phyloP scores from a whole-genome alignment of 1,140 invertebrate species.

The Centruroides vittatus region DNA sequence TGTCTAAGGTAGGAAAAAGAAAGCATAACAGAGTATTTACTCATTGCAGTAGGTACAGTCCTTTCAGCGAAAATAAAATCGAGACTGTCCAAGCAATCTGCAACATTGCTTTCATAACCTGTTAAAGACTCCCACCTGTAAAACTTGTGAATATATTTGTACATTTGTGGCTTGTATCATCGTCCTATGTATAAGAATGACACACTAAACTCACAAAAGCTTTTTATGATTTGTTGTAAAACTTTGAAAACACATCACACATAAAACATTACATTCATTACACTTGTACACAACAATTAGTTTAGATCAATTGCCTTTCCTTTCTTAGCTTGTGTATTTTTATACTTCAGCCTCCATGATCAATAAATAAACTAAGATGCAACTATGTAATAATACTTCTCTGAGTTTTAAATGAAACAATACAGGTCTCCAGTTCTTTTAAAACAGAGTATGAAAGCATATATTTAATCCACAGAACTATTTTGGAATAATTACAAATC shows the following conservation, averaged over 20 bases:
- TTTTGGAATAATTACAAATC: too few relatives aligned
- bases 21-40: background rate
- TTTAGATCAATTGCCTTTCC: background rate
- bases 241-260: background rate
- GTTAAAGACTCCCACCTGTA: background rate
- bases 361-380: too few relatives aligned
- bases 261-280: background rate
- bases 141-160: background rate
- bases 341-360: background rate
- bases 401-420: too few relatives aligned
- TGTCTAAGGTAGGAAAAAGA: background rate
- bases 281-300: background rate
- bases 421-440: too few relatives aligned
- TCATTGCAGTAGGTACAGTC: background rate
- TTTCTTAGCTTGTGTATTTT: background rate
- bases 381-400: too few relatives aligned
- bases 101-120: background rate
- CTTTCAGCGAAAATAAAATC: background rate
- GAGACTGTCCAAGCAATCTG: background rate
- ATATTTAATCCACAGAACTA: too few relatives aligned
- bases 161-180: background rate
- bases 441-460: too few relatives aligned
- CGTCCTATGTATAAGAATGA: background rate
- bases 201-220: background rate
- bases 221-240: background rate